Evolutionary conservation across 1,140 invertebrate species (phyloP), one percentile per base, ranked within the genome.

Genomic region (Acromyrmex heyeri): DNA sequence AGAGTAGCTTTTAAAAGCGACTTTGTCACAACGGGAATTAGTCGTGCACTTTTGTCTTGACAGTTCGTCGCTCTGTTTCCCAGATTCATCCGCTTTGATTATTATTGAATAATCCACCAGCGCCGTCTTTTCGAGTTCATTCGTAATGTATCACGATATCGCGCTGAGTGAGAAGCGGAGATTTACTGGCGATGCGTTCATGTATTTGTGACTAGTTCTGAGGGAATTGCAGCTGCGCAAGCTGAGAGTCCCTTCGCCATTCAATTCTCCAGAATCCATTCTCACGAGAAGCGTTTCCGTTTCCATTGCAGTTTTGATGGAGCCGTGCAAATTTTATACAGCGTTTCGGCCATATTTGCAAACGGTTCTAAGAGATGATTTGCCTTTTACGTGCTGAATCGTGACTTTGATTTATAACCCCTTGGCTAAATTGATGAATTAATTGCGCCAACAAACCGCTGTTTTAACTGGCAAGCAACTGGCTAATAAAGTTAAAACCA

Each of bases 181-280:
- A 72, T 34, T 5, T 24, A 14, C 79, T 14, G 21, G 61, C 14
- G 50, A 8, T 2, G 16, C 14, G 30, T 16, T 73, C 69, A 73
- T 83, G 79, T 83, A 75, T 83, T 75, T 75, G 65, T 72, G 65
- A 81, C 77, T 27, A 30, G 38, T 4, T 14, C 2, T 38, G 55
- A 62, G 69, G 55, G 79, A 83, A 75, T 83, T 61, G 55, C 79
- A 75, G 79, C 67, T 82, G 21, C 50, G 16, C 48, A 16, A 81
- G 64, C 12, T 50, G 77, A 53, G 62, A 73, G 79, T 73, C 18
- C 7, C 69, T 48, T 62, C 21, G 55, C 65, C 24, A 82, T 18
- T 83, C 79, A 75, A 75, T 83, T 21, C 67, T 82, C 38, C 38
- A 24, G 55, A 62, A 83, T 83, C 24, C 55, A 30, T 75, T 61